Evolutionary conservation across 2,888 invertebrate genomes (phyloP).

Genomic region (Euclidia mi): DNA sequence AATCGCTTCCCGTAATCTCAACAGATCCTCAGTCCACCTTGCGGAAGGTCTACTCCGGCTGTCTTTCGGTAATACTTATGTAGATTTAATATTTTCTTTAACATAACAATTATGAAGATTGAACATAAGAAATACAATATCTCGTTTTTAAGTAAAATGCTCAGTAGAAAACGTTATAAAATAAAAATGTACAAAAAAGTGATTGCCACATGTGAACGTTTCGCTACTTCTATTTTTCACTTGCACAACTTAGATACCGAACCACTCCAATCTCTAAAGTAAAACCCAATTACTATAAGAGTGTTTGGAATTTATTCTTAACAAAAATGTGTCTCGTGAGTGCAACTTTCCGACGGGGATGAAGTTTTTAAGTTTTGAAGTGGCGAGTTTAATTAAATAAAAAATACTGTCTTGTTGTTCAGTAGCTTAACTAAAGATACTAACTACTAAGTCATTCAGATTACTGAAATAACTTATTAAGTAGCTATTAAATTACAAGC

Average conservation of each 20-base stretch:
- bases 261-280: not conserved
- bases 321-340: conserved; percentile 6
- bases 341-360: conserved; percentile 1
- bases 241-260: not conserved
- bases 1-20: too few species aligned
- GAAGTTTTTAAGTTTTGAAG: conserved; percentile 17
- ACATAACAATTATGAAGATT: too few species aligned
- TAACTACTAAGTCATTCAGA: conserved; percentile 5
- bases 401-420: conserved; percentile 18
- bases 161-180: too few species aligned
- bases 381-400: conserved; percentile 30
- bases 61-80: too few species aligned
- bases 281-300: not conserved
- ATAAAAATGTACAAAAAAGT: too few species aligned
- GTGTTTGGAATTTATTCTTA: not conserved
- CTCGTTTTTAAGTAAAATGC: too few species aligned
- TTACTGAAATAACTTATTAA: too few species aligned
- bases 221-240: not conserved
- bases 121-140: too few species aligned
- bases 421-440: conserved; percentile 11
- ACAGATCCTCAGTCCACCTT: too few species aligned
- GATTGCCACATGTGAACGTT: not conserved
- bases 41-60: too few species aligned
- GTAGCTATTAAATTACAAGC: too few species aligned
- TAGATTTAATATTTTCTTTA: too few species aligned